phyloP scores from a whole-genome alignment of 1,140 invertebrate species.

The Eurosta solidaginis region DNA sequence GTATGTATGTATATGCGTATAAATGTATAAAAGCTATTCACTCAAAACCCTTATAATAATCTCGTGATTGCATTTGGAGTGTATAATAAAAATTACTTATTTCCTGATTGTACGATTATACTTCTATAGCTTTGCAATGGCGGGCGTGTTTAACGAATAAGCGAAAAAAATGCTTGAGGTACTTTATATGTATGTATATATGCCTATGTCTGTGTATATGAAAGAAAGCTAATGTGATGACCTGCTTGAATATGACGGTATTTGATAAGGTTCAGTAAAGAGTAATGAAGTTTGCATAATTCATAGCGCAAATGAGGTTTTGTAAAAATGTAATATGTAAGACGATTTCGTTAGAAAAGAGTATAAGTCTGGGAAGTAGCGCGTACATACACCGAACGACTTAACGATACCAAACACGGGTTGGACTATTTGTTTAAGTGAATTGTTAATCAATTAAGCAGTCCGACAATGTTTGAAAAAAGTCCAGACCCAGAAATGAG shows the following conservation, averaged over 20 bases:
- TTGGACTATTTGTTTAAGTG: no score
- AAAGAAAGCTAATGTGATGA: background rate
- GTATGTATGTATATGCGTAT: no score
- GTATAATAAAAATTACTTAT: slow-evolving; percentile 57
- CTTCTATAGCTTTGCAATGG: slow-evolving; percentile 38
- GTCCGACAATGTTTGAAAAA: no score
- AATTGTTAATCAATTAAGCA: no score
- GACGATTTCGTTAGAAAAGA: no score
- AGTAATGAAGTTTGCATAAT: slow-evolving; percentile 35
- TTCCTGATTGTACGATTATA: slow-evolving; percentile 58
- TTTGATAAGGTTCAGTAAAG: slow-evolving; percentile 7
- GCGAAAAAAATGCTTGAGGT: background rate
- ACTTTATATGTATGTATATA: background rate
- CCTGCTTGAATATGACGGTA: background rate
- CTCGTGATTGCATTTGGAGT: slow-evolving; percentile 58
- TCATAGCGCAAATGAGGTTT: background rate
- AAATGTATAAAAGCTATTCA: background rate
- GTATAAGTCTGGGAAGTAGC: no score
- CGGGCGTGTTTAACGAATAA: background rate
- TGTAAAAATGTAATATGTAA: background rate
- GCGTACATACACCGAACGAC: no score
- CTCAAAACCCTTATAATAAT: slow-evolving; percentile 52
- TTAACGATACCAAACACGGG: no score
- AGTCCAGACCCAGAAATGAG: no score
- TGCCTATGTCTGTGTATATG: background rate